Conservation (phyloP, 2,888 invertebrate genomes). For the Mimas tiliae region DNA sequence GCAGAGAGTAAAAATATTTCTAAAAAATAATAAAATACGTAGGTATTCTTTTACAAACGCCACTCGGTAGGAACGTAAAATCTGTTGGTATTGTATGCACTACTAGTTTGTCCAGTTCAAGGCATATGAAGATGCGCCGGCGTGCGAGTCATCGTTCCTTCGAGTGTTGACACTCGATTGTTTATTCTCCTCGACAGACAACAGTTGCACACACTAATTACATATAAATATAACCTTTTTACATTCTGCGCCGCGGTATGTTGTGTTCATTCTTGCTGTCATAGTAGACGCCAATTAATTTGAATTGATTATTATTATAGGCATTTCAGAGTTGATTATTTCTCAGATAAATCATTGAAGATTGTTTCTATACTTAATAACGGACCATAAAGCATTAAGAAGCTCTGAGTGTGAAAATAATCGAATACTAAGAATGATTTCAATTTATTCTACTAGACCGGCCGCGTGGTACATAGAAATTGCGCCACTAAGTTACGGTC, state of each 20-base stretch:
- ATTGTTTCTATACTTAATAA: too few relatives aligned
- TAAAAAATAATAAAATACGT: background rate
- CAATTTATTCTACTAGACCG: too few relatives aligned
- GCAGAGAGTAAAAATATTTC: background rate
- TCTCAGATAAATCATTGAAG: too few relatives aligned
- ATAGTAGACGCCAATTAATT: too few relatives aligned
- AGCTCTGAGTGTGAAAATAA: too few relatives aligned
- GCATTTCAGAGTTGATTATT: too few relatives aligned
- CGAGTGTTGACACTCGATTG: conserved; percentile 79
- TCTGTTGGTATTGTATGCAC: conserved; percentile 21
- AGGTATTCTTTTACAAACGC: conserved; percentile 7
- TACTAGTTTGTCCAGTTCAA: conserved; percentile 44
- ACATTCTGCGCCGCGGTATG: conserved; percentile 26
- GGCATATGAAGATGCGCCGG: conserved; percentile 45
- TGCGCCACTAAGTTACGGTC: too few relatives aligned
- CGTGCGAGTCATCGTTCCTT: conserved; percentile 76
- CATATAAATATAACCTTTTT: conserved; percentile 55
- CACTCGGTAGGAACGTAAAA: conserved; percentile 21
- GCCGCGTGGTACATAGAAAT: too few relatives aligned
- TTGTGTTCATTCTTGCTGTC: too few relatives aligned
- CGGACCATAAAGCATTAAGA: too few relatives aligned
- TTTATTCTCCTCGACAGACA: conserved; percentile 72
- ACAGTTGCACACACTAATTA: conserved; percentile 75
- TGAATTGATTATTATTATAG: too few relatives aligned
- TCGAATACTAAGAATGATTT: too few relatives aligned